Conservation (phyloP, 2,797 vertebrate species). For the Leptodactylus fallax region DNA sequence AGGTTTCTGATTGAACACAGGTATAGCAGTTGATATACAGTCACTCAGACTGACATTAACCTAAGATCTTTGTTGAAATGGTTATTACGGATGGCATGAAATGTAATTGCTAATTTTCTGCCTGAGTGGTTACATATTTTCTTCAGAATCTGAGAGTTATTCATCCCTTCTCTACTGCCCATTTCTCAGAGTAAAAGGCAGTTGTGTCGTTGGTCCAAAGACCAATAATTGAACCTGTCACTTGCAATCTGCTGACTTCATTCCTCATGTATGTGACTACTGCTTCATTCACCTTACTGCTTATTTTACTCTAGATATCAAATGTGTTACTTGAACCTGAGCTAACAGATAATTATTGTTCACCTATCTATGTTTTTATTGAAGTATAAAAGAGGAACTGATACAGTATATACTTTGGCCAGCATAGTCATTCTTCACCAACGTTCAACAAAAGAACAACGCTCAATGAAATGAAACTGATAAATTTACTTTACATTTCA, state of each 20-base stretch:
- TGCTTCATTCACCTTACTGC: conserved; percentile 70
- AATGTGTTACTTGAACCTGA: conserved; percentile 70
- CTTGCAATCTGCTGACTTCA: conserved; percentile 81
- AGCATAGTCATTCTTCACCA: conserved; percentile 29
- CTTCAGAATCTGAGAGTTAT: conserved; percentile 82
- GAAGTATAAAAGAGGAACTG: neutral
- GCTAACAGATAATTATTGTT: conserved; percentile 68
- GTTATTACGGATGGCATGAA: conserved; percentile 96
- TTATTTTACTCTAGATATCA: conserved; percentile 73
- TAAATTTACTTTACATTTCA: neutral
- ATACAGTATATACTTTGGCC: neutral
- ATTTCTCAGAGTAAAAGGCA: conserved; percentile 81
- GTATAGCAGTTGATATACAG: conserved; percentile 88
- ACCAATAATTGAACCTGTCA: conserved; percentile 81
- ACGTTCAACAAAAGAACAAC: neutral
- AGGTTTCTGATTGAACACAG: conserved; percentile 86
- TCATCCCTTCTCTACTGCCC: conserved; percentile 80
- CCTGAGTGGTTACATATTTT: conserved; percentile 92
- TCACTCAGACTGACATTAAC: conserved; percentile 88
- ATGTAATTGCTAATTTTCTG: conserved; percentile 99
- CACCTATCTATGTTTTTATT: conserved; percentile 64
- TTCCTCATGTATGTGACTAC: conserved; percentile 78
- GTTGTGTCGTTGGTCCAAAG: conserved; percentile 77
- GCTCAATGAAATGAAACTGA: conserved; percentile 3
- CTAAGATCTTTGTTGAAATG: conserved; percentile 94